phyloP scores from a whole-genome alignment of 2,797 vertebrate genomes.

The Telmatherina bonti region DNA sequence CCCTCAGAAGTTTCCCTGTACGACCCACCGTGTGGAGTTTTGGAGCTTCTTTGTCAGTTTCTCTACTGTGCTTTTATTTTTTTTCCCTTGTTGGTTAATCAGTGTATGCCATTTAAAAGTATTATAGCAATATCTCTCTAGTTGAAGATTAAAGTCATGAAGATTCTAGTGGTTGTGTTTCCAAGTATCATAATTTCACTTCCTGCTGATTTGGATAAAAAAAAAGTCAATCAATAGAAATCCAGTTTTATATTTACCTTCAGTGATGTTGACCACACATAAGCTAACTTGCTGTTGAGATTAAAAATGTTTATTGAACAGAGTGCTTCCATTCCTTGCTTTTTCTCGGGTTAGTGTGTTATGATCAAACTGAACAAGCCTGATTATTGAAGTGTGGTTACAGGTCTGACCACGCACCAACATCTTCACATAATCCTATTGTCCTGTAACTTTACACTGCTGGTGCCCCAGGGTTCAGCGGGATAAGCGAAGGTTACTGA shows the following conservation, averaged over 20 bases:
- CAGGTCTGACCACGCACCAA: not conserved
- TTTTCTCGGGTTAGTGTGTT: not conserved
- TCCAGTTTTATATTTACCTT: constrained; percentile 83
- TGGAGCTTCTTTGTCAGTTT: constrained; percentile 78
- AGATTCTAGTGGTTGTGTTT: constrained; percentile 84
- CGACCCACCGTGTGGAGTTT: constrained; percentile 81
- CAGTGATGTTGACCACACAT: constrained; percentile 88
- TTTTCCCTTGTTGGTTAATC: constrained; percentile 71
- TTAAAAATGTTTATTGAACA: constrained; percentile 86
- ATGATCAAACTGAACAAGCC: not conserved
- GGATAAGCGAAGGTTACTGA: constrained; percentile 45
- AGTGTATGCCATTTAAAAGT: constrained; percentile 88
- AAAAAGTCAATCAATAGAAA: constrained; percentile 79
- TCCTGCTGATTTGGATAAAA: constrained; percentile 77
- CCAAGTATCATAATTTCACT: constrained; percentile 82
- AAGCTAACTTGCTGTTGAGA: constrained; percentile 90
- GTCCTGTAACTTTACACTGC: constrained; percentile 42
- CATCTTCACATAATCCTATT: constrained; percentile 23
- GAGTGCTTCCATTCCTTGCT: constrained; percentile 23
- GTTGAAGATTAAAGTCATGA: constrained; percentile 82
- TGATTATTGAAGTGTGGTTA: not conserved
- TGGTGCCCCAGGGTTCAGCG: constrained; percentile 13
- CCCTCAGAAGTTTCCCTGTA: constrained; percentile 87
- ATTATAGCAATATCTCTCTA: constrained; percentile 98
- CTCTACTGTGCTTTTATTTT: constrained; percentile 67